Conservation (phyloP, 2,888 invertebrate species). For the Marasmarcha lunaedactyla region DNA sequence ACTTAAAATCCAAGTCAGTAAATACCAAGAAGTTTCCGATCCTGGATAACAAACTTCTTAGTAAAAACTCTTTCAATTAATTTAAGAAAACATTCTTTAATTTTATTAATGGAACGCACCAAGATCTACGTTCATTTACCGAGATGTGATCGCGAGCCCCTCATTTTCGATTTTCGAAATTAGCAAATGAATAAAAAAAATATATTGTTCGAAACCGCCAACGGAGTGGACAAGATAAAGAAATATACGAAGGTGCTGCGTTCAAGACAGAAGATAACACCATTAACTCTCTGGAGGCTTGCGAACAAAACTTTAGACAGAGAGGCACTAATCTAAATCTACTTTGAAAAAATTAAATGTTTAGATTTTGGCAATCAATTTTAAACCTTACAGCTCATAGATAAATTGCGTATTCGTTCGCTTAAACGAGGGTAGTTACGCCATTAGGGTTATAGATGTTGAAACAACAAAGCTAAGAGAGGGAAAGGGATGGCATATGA, state of each 20-base stretch:
- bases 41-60: slow-evolving; percentile 47
- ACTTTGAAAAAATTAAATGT: slow-evolving; percentile 17
- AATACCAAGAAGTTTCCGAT: slow-evolving; percentile 33
- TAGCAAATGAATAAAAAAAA: slow-evolving; percentile 64
- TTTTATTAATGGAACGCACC: slow-evolving; percentile 60
- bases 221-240: slow-evolving; percentile 66
- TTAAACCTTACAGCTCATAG: background rate
- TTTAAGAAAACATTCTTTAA: slow-evolving; percentile 66
- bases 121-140: slow-evolving; percentile 56
- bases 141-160: slow-evolving; percentile 59
- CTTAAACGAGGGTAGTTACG: background rate
- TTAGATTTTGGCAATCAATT: background rate
- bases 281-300: slow-evolving; percentile 64
- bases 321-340: slow-evolving; percentile 28
- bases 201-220: slow-evolving; percentile 40
- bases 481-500: slow-evolving; percentile 48
- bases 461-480: slow-evolving; percentile 21
- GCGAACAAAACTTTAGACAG: slow-evolving; percentile 51
- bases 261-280: slow-evolving; percentile 64
- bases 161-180: slow-evolving; percentile 69
- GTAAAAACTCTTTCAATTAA: slow-evolving; percentile 58
- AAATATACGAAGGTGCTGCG: slow-evolving; percentile 69
- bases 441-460: background rate
- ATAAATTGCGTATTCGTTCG: background rate
- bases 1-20: background rate